Conservation (phyloP, 1,140 invertebrate species). For the Venturia canescens region DNA sequence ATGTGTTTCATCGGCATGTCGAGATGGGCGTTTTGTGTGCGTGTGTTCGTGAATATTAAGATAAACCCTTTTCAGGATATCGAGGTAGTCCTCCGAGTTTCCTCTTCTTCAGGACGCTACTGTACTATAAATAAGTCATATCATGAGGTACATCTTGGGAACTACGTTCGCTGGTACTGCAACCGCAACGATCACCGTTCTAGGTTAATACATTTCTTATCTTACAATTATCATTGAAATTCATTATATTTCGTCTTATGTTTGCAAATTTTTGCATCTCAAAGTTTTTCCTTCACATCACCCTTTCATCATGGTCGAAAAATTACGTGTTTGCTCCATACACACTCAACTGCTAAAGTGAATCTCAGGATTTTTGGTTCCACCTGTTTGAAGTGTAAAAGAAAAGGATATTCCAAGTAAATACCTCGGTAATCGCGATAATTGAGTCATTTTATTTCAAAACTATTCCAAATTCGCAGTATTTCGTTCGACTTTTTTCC, state of each 20-base stretch:
- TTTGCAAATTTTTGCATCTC: too few relatives aligned
- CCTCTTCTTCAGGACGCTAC: not conserved
- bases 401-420: too few relatives aligned
- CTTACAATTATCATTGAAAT: not conserved
- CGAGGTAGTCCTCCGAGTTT: slow-evolving; percentile 3
- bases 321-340: not conserved
- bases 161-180: slow-evolving; percentile 81
- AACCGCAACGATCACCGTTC: slow-evolving; percentile 78
- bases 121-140: slow-evolving; percentile 40
- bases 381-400: too few relatives aligned
- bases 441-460: too few relatives aligned
- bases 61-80: slow-evolving; percentile 34
- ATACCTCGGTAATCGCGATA: too few relatives aligned
- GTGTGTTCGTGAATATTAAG: not conserved
- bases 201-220: slow-evolving; percentile 68
- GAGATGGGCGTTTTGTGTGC: slow-evolving; percentile 27
- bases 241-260: too few relatives aligned
- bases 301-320: not conserved
- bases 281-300: too few relatives aligned
- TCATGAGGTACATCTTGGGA: slow-evolving; percentile 82
- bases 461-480: too few relatives aligned
- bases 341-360: too few relatives aligned
- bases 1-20: slow-evolving; percentile 17
- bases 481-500: too few relatives aligned
- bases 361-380: too few relatives aligned